Conservation (phyloP, 1,140 invertebrate genomes). For the Eciton burchellii region DNA sequence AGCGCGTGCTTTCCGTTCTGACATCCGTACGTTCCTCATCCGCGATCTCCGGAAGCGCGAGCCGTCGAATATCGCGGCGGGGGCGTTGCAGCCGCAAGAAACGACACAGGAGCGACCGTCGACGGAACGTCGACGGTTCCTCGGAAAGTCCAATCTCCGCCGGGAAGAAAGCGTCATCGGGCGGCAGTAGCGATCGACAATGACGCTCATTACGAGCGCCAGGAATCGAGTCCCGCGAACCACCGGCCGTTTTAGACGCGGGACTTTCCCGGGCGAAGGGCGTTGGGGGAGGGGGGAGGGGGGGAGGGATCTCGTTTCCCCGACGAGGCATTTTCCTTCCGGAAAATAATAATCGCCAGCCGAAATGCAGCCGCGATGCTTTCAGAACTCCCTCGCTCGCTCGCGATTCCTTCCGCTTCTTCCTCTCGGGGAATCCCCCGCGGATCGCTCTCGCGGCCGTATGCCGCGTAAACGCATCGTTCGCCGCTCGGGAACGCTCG, state of each 20-base stretch:
- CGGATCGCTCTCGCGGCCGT: no score
- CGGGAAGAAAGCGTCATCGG: slow-evolving; percentile 34
- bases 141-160: slow-evolving; percentile 58
- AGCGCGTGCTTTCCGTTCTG: neutral
- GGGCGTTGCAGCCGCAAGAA: slow-evolving; percentile 56
- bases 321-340: neutral
- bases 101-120: slow-evolving; percentile 22
- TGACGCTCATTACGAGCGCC: slow-evolving; percentile 72
- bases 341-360: slow-evolving; percentile 63
- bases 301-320: slow-evolving; percentile 21
- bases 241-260: slow-evolving; percentile 46
- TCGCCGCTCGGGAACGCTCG: neutral
- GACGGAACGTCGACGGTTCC: slow-evolving; percentile 6
- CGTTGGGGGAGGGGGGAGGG: slow-evolving; percentile 26
- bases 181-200: slow-evolving; percentile 66
- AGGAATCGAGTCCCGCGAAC: slow-evolving; percentile 71
- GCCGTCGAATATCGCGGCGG: slow-evolving; percentile 46
- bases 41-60: slow-evolving; percentile 19
- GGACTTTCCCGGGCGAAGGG: slow-evolving; percentile 25
- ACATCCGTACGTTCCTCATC: neutral
- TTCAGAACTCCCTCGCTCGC: slow-evolving; percentile 30
- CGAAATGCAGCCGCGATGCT: no score
- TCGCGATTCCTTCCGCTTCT: neutral
- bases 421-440: neutral
- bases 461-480: slow-evolving; percentile 1